A percentile compares a stretch with the other conserved stretches of the same genome.
Evolutionary conservation across 1,140 invertebrate genomes (phyloP).

Genomic region (Kradibia gibbosae): DNA sequence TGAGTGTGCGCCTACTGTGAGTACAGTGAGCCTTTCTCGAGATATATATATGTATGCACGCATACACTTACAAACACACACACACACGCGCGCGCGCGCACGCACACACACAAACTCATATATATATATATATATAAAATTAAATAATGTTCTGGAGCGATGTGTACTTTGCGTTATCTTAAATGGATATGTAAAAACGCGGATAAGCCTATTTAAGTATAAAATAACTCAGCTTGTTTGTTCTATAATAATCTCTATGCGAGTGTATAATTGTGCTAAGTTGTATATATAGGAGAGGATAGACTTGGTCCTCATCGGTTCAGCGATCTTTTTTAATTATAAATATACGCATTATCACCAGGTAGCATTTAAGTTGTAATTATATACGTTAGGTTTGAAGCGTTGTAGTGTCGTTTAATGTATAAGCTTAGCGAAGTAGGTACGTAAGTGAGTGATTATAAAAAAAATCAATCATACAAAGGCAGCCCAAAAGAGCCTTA

Average conservation of each 20-base stretch:
- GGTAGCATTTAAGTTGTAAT: slow-evolving; percentile 45
- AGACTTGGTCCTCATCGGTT: slow-evolving; percentile 16
- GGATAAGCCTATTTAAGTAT: not conserved
- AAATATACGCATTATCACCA: slow-evolving; percentile 28
- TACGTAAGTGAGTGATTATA: slow-evolving; percentile 18
- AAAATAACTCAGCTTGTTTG: slow-evolving; percentile 11
- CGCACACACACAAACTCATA: too few species aligned
- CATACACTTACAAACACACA: not conserved
- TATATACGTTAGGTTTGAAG: slow-evolving; percentile 33
- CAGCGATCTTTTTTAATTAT: slow-evolving; percentile 39
- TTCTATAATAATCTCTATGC: slow-evolving; percentile 17
- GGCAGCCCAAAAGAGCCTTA: slow-evolving; percentile 50
- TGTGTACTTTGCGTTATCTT: not conserved
- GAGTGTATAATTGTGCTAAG: slow-evolving; percentile 29
- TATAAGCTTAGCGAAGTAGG: slow-evolving; percentile 1
- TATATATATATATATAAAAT: too few species aligned
- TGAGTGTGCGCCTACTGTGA: slow-evolving; percentile 36
- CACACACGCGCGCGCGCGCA: too few species aligned
- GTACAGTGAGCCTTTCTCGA: slow-evolving; percentile 14
- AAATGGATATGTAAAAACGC: not conserved
- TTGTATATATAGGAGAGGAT: slow-evolving; percentile 42
- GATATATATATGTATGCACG: not conserved
- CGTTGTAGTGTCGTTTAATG: slow-evolving; percentile 14
- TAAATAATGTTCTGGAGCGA: too few species aligned
- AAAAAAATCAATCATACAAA: slow-evolving; percentile 22